A percentile compares a stretch with the other conserved stretches of the same genome.
phyloP scores from a whole-genome alignment of 2,797 vertebrate species.

The Pangasius djambal region DNA sequence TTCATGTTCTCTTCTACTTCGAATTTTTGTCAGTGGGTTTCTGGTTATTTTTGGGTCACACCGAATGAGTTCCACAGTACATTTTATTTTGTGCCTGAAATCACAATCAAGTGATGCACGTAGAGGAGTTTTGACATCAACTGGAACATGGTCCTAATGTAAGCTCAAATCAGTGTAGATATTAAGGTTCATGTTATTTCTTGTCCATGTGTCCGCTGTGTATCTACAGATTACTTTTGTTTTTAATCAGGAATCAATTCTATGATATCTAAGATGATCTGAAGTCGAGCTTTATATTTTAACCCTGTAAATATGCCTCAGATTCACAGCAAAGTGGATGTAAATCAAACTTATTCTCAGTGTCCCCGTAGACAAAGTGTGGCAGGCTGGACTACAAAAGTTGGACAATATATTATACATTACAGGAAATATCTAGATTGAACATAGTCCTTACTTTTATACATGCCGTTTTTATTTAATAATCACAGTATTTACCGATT shows the following conservation, averaged over 20 bases:
- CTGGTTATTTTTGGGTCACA: conserved; percentile 6
- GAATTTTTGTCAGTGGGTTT: conserved; percentile 21
- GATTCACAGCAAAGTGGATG: conserved; percentile 33
- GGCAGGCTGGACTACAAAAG: conserved; percentile 19
- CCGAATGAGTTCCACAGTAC: conserved; percentile 70
- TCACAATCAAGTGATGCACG: conserved; percentile 69
- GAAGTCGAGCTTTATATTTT: conserved; percentile 53
- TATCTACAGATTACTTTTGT: conserved; percentile 13
- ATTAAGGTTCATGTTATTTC: conserved; percentile 32
- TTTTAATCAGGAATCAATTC: conserved; percentile 42
- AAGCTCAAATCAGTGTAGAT: conserved; percentile 39
- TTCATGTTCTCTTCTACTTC: conserved; percentile 24
- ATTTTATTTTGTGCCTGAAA: conserved; percentile 72
- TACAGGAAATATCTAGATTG: conserved; percentile 63
- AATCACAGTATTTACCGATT: conserved; percentile 90
- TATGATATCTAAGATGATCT: conserved; percentile 43
- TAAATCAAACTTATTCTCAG: conserved; percentile 17
- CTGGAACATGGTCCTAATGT: conserved; percentile 23
- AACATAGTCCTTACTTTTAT: conserved; percentile 85
- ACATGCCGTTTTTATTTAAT: conserved; percentile 87
- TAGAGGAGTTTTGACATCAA: conserved; percentile 14
- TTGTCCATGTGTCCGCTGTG: conserved; percentile 10
- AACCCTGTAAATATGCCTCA: conserved; percentile 47
- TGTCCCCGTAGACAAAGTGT: conserved; percentile 21
- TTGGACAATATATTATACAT: conserved; percentile 30